phyloP scores from a whole-genome alignment of 64 coral and sea anemone genomes.

The Pocillopora damicornis region DNA sequence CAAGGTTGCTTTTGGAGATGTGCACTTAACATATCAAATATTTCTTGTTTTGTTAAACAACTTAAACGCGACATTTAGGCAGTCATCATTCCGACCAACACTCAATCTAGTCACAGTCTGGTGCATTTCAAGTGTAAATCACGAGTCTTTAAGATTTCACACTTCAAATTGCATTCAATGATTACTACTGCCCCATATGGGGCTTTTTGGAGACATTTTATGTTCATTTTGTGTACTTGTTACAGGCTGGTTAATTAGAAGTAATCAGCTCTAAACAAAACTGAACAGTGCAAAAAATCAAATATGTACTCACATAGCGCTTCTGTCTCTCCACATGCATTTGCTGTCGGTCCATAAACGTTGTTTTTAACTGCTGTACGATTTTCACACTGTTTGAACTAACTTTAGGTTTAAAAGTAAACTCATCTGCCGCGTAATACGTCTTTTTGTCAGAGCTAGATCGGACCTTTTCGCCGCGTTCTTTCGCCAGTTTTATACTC shows the following conservation, averaged over 20 bases:
- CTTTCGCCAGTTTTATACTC: conserved; percentile 75
- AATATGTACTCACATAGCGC: conserved; percentile 54
- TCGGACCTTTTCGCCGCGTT: conserved; percentile 50
- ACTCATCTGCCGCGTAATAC: conserved; percentile 56
- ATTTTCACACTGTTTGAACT: conserved; percentile 92
- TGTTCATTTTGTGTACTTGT: neutral
- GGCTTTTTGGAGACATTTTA: no score
- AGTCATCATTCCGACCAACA: no score
- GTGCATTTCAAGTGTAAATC: no score
- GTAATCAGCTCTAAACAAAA: neutral
- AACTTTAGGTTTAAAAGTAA: conserved; percentile 97
- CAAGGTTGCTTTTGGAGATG: no score
- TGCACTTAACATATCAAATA: no score
- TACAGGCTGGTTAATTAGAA: neutral
- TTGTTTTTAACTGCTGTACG: conserved; percentile 88
- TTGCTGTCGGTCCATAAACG: conserved; percentile 91
- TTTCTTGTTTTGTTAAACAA: no score
- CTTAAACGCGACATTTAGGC: no score
- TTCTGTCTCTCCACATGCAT: conserved; percentile 92
- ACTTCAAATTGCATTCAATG: no score
- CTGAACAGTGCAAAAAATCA: neutral
- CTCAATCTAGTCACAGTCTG: no score
- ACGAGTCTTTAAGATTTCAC: no score
- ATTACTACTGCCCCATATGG: no score
- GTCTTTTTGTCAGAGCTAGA: conserved; percentile 26